These are phyloP conservation scores for Apolygus lucorum DNA, from an alignment of 1,140 invertebrate genomes.

Conservation along the genomic window DNA sequence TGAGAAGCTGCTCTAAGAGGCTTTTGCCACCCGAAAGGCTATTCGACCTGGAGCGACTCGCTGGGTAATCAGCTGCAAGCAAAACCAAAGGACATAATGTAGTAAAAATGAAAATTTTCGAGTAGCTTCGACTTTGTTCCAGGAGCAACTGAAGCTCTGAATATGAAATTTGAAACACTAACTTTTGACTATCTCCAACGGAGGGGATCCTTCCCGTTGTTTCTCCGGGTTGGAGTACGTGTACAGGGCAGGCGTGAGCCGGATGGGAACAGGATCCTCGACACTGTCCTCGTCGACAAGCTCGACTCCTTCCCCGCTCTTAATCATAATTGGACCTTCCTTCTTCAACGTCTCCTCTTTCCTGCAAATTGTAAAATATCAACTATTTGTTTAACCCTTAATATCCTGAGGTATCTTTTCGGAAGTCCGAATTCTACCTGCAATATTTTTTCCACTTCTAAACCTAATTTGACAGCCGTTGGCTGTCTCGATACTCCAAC, in stretches of 20 bases:
- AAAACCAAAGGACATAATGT: no score
- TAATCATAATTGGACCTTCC: neutral
- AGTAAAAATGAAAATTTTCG: no score
- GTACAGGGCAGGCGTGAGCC: slow-evolving; percentile 60
- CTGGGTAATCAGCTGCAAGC: slow-evolving; percentile 29
- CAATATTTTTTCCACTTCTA: no score
- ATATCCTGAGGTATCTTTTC: no score
- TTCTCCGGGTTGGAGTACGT: slow-evolving; percentile 68
- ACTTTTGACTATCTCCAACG: slow-evolving; percentile 2
- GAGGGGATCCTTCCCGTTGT: slow-evolving; percentile 20
- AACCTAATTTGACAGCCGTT: no score
- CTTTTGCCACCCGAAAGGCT: slow-evolving; percentile 43
- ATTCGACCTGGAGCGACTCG: slow-evolving; percentile 12
- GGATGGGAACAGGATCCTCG: slow-evolving; percentile 58
- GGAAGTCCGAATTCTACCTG: no score
- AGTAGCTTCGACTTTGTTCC: no score
- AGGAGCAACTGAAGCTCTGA: no score
- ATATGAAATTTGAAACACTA: neutral
- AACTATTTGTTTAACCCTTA: no score
- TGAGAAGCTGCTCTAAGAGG: slow-evolving; percentile 61
- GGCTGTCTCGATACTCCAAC: no score
- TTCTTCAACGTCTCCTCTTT: slow-evolving; percentile 3
- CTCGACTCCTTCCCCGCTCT: neutral
- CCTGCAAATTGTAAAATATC: no score
- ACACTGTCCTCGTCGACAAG: slow-evolving; percentile 33